Percentiles rank a stretch among this genome's conserved stretches.
Conservation (phyloP, 2,888 invertebrate genomes). For the Tubulanus polymorphus region DNA sequence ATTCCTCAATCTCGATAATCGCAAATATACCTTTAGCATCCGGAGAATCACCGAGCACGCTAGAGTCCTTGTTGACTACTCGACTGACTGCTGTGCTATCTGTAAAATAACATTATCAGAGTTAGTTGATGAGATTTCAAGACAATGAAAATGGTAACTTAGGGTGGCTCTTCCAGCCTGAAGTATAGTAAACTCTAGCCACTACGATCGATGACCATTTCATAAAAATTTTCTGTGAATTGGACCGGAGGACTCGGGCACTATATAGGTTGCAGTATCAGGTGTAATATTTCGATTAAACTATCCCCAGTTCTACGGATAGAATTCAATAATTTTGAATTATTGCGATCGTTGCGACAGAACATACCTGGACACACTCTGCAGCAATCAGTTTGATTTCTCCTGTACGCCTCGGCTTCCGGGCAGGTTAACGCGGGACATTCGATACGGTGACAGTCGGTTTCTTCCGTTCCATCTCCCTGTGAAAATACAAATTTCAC, state of each 20-base stretch:
- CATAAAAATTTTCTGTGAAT: too few relatives aligned
- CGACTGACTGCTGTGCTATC: slow-evolving; percentile 2
- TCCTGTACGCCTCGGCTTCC: slow-evolving; percentile 68
- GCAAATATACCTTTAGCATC: too few relatives aligned
- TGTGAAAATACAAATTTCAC: too few relatives aligned
- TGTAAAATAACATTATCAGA: too few relatives aligned
- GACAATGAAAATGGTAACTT: too few relatives aligned
- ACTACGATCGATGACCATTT: not conserved
- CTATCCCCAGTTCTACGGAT: too few relatives aligned
- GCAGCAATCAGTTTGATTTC: slow-evolving; percentile 76
- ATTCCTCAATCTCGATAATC: too few relatives aligned
- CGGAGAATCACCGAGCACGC: not conserved
- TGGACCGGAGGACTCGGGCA: not conserved
- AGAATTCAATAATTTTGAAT: too few relatives aligned
- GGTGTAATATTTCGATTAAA: too few relatives aligned
- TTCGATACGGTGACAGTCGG: slow-evolving; percentile 70
- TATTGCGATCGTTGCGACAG: too few relatives aligned
- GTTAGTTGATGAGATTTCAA: too few relatives aligned
- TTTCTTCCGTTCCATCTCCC: slow-evolving; percentile 34
- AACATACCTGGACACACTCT: slow-evolving; percentile 71
- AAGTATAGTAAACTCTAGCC: not conserved
- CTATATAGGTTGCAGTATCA: too few relatives aligned
- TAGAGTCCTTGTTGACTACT: slow-evolving; percentile 1
- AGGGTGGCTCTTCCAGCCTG: not conserved
- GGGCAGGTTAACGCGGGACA: slow-evolving; percentile 73